Conservation (phyloP, 2,888 invertebrate species). For the Eucera pruinosa region DNA sequence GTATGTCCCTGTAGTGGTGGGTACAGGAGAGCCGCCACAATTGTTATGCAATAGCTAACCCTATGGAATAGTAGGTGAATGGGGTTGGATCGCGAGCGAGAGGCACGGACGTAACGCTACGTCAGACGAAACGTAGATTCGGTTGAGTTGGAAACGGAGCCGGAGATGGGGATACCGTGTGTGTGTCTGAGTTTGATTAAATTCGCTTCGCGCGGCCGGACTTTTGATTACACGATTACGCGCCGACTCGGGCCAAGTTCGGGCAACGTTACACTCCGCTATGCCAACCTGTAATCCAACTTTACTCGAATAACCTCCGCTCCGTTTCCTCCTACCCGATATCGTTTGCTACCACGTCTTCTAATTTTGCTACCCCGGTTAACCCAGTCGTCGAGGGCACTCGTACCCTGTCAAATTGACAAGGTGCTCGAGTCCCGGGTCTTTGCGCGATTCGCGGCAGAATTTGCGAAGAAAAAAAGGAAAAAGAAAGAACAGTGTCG, state of each 20-base stretch:
- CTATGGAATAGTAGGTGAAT: too few relatives aligned
- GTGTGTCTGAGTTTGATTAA: slow-evolving; percentile 34
- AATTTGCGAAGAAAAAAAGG: too few relatives aligned
- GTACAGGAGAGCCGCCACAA: too few relatives aligned
- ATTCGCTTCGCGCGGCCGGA: slow-evolving; percentile 10
- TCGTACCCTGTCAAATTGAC: too few relatives aligned
- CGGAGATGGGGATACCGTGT: not conserved
- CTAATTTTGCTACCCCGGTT: not conserved
- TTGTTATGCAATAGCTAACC: too few relatives aligned
- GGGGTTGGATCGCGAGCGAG: too few relatives aligned
- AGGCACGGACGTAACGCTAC: not conserved
- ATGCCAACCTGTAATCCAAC: not conserved
- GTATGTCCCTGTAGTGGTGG: too few relatives aligned
- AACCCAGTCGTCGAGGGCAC: too few relatives aligned
- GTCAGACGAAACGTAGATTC: too few relatives aligned
- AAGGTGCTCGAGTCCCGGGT: too few relatives aligned
- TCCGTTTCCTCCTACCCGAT: not conserved
- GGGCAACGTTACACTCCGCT: slow-evolving; percentile 1
- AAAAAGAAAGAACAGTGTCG: too few relatives aligned
- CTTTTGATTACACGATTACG: slow-evolving; percentile 38
- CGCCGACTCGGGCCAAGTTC: slow-evolving; percentile 10
- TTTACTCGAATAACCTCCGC: not conserved
- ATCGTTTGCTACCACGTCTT: not conserved
- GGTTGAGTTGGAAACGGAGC: slow-evolving; percentile 6
- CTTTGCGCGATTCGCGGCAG: too few relatives aligned